Base-by-base conservation (phyloP, 2,888 invertebrate genomes). In the Drosophila testacea region DNA sequence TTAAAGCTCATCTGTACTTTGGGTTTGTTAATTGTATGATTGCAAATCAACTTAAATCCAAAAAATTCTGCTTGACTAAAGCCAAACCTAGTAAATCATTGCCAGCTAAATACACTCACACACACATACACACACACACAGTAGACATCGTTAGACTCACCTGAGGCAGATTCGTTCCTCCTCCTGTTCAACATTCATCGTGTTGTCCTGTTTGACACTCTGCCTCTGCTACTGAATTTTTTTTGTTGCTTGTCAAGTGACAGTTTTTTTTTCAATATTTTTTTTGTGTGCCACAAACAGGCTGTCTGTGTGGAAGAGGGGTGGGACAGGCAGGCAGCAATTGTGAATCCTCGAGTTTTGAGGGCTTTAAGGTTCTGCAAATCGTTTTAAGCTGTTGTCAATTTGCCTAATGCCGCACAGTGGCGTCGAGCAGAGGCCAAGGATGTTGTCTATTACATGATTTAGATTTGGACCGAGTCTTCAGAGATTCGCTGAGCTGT, bases 301-400 rank as follows among this genome's bases (percentile, higher is more conserved):
- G 42, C 60, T 5, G 41, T 5, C 38, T 32, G 7, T 10, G 7
- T 10, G 10, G 11, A 22, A 22, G 22, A 22, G 22, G 22, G 22
- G 2, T 11, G 13, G 13, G 13, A 5, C 6, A 7, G 3, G 56
- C 50, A 46, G 70, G 10, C 32, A 59, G 30, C 65, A 63, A 54
- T 59, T 61, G 64, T 52, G 76, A 59, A 44, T 69, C 50, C 65
- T 61, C 54, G 68, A 76, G 51, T 47, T 60, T 60, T 56, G 79
- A 69, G 78, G 65, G 79, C 77, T 77, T 77, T 77, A 83, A 83
- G 84, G 73, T 76, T 71, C 73, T 57, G 73, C 64, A 77, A 81
- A 79, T 82, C 86, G 73, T 67, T 80, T 80, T 80, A 83, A 83
- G 88, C 88, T 83, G 83, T 67, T 85, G 83, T 83, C 83, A 71